phyloP scores from a whole-genome alignment of 2,113 vertebrate species.

The Phaethornis superciliosus region DNA sequence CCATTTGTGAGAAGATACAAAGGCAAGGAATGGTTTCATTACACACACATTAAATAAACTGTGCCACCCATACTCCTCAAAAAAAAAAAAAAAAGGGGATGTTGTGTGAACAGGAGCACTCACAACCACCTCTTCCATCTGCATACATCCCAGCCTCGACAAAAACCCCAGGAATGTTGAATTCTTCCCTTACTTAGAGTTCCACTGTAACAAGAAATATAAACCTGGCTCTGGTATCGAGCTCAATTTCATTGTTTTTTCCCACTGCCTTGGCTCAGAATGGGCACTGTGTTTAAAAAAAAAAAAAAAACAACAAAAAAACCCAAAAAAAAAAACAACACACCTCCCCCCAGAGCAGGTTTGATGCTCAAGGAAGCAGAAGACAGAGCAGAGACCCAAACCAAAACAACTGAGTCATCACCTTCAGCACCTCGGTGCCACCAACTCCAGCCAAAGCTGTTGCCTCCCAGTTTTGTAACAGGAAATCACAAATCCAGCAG shows the following conservation, averaged over 20 bases:
- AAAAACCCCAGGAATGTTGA: background rate
- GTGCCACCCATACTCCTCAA: too few species aligned
- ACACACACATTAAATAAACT: background rate
- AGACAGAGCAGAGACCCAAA: background rate
- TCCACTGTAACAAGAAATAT: background rate
- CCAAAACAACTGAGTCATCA: background rate
- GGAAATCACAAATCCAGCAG: background rate
- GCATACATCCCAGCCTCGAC: background rate
- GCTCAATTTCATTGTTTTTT: fast-evolving
- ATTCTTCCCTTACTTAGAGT: background rate
- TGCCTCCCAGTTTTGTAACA: background rate
- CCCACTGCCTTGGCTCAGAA: background rate
- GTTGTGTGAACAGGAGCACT: fast-evolving
- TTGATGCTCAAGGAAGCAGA: background rate
- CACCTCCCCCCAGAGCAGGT: background rate
- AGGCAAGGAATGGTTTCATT: background rate
- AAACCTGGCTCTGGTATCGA: background rate
- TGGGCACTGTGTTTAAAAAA: fast-evolving
- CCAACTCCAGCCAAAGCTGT: background rate
- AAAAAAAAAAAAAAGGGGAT: background rate
- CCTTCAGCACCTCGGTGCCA: background rate
- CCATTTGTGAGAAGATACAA: background rate
- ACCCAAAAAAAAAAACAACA: background rate
- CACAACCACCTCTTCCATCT: background rate
- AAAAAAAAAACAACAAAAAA: too few species aligned